Evolutionary conservation across 2,888 invertebrate genomes (phyloP).

Genomic region (Eurois occulta): DNA sequence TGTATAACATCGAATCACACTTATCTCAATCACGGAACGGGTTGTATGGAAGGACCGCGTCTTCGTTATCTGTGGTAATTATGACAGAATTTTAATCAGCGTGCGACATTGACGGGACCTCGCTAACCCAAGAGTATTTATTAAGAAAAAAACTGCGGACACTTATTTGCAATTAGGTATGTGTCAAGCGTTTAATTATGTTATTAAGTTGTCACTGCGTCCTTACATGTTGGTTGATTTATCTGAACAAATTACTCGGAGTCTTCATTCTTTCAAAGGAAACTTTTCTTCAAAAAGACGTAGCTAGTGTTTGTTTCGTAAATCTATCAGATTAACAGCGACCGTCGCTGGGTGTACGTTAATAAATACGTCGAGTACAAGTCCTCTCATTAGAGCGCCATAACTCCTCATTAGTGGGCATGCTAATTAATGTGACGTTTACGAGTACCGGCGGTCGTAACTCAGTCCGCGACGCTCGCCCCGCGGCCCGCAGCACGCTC

Average conservation of each 20-base stretch:
- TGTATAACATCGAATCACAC: slow-evolving; percentile 88
- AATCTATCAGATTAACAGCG: slow-evolving; percentile 72
- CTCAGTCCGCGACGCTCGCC: slow-evolving; percentile 62
- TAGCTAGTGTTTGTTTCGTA: slow-evolving; percentile 58
- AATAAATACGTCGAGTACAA: slow-evolving; percentile 82
- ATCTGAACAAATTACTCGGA: slow-evolving; percentile 38
- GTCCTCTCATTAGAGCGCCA: slow-evolving; percentile 89
- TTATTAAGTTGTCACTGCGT: slow-evolving; percentile 58
- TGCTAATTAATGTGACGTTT: slow-evolving; percentile 90
- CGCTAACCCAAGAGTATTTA: slow-evolving; percentile 34
- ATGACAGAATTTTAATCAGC: slow-evolving; percentile 59
- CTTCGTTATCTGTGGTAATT: slow-evolving; percentile 51
- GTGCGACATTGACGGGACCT: slow-evolving; percentile 27
- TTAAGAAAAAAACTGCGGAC: slow-evolving; percentile 33
- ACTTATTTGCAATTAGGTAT: slow-evolving; percentile 48
- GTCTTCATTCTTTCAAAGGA: slow-evolving; percentile 32
- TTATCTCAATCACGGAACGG: slow-evolving; percentile 77
- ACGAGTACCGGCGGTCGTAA: slow-evolving; percentile 83
- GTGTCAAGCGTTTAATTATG: slow-evolving; percentile 53
- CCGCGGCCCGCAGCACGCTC: slow-evolving; percentile 57
- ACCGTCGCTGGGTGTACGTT: slow-evolving; percentile 58
- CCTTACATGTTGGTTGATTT: slow-evolving; percentile 47
- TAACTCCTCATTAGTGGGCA: slow-evolving; percentile 90
- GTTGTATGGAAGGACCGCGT: slow-evolving; percentile 63
- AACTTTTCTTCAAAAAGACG: slow-evolving; percentile 24